A percentile compares a stretch with the other conserved stretches of the same genome.
These are phyloP conservation scores for Zootoca vivipara DNA, from an alignment of 2,113 vertebrate genomes.

Conservation along the genomic window DNA sequence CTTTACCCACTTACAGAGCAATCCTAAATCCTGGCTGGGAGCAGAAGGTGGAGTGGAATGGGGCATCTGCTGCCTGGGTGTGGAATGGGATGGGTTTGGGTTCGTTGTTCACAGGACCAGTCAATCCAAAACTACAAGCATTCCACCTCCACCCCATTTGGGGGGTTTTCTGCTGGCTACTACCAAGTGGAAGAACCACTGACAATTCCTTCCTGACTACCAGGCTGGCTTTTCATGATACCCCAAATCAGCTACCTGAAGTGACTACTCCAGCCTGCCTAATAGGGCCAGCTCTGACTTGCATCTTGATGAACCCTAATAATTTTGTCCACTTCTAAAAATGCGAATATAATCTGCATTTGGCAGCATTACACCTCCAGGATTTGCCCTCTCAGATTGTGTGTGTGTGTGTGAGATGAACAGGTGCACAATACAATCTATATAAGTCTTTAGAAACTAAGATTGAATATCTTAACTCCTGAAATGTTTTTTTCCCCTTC, in stretches of 20 bases:
- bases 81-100: too few species aligned
- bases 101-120: too few species aligned
- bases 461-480: not conserved
- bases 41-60: too few species aligned
- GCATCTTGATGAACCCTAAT: not conserved
- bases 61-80: too few species aligned
- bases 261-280: too few species aligned
- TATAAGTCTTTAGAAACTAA: not conserved
- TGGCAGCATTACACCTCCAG: not conserved
- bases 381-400: not conserved
- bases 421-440: not conserved
- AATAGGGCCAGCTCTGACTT: not conserved
- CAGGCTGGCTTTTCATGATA: too few species aligned
- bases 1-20: not conserved
- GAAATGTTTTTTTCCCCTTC: not conserved
- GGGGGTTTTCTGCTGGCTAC: too few species aligned
- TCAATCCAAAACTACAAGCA: too few species aligned
- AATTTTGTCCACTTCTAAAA: not conserved
- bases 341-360: not conserved
- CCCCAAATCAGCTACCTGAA: too few species aligned
- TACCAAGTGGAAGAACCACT: too few species aligned
- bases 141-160: too few species aligned
- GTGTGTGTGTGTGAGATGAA: not conserved
- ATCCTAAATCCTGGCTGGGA: not conserved
- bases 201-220: too few species aligned